A percentile compares a stretch with the other conserved stretches of the same genome.
Evolutionary conservation across 53 echinoderm and acorn worm species (phyloP).

Genomic region (Luidia sarsii): DNA sequence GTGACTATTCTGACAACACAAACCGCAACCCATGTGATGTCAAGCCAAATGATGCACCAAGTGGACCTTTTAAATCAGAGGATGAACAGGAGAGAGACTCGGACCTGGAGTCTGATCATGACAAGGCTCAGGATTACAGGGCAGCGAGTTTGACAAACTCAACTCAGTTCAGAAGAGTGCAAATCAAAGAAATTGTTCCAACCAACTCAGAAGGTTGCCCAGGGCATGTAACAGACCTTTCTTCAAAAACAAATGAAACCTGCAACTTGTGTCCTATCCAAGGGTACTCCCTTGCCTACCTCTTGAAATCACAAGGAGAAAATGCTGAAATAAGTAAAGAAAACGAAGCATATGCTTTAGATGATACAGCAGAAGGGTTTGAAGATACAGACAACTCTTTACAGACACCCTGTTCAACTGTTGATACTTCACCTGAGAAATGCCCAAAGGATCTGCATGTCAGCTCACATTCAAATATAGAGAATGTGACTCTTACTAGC

Average conservation of each 20-base stretch:
- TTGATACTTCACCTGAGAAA: neutral
- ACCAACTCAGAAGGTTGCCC: neutral
- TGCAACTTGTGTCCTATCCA: neutral
- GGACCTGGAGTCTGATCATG: neutral
- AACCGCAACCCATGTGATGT: neutral
- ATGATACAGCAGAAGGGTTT: neutral
- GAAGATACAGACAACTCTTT: neutral
- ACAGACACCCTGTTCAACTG: conserved; percentile 7
- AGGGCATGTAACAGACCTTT: neutral
- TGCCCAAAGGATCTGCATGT: neutral
- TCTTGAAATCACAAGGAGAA: conserved; percentile 7
- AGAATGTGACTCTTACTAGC: conserved; percentile 11
- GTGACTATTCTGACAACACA: neutral
- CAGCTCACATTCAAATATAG: neutral
- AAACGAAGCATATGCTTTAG: neutral
- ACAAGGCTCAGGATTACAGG: conserved; percentile 8
- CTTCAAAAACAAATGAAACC: neutral
- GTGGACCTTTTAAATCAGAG: neutral
- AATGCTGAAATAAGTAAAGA: conserved; percentile 6
- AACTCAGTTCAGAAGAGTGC: neutral
- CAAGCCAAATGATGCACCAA: neutral
- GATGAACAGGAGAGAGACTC: conserved; percentile 16
- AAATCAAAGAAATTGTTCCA: neutral
- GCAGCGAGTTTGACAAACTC: conserved; percentile 5
- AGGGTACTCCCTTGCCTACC: conserved; percentile 7